Base-by-base conservation (phyloP, 92 coral and sea anemone species). In the Epizoanthus stellaris region DNA sequence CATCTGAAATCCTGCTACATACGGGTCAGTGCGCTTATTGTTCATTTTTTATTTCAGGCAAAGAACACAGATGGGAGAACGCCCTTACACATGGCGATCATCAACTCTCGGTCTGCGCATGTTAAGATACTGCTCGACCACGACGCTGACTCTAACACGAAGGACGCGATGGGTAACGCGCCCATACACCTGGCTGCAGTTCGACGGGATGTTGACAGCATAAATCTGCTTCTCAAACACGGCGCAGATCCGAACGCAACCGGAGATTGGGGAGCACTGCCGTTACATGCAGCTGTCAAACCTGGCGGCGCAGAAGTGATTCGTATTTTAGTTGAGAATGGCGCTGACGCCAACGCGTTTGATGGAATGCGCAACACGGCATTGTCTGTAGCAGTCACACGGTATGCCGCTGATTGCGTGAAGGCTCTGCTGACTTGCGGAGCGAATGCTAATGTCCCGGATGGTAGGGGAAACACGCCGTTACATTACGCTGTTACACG, bases 211-310 rank as follows among this genome's bases (percentile, higher is more conserved):
- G 40, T 75, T 1, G 20, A 17, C 13, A 20, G 12, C 5, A 57
- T 23, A 5, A 13, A 5, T 2, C 20, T 36, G 19, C 80, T 75
- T 15, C 38, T 75, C 6, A 75, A 75, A 75, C 10, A 57, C 49
- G 52, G 80, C 52, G 80, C 80, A 47, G 80, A 75, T 25, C 66
- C 49, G 36, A 75, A 75, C 59, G 30, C 59, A 2, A 23, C 11
- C 4, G 80, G 80, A 9, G 80, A 75, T 25, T 75, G 80, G 80
- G 80, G 80, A 75, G 52, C 80, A 57, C 66, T 75, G 10, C 63
- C 80, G 34, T 16, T 75, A 9, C 80, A 75, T 58, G 47, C 80
- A 30, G 80, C 80, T 6, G 39, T 57, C 14, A 54, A 75, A 56
- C 80, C 80, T 14, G 65, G 49, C 20, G 80, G 80, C 66, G 67